Evolutionary conservation across 2,888 invertebrate genomes (phyloP), one percentile per base, ranked within the genome.

Genomic region (Omphaloscelis lunosa): DNA sequence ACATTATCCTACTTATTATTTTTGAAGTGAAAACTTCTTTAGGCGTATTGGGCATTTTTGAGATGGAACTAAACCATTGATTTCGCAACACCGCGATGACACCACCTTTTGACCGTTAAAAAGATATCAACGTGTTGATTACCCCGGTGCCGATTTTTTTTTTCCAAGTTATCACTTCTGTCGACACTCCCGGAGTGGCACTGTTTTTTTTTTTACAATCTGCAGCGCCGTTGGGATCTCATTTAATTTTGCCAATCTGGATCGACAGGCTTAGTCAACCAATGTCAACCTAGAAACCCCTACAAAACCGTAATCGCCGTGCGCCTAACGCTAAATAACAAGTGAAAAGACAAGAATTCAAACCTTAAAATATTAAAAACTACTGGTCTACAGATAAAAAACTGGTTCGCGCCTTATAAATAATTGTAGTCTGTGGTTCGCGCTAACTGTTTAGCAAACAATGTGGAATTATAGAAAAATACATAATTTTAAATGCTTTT

Each of bases 401-500:
- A 76, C 6, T 45, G 0, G 2, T 71, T 61, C 9, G 34, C 34
- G 39, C 6, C 34, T 34, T 34, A 34, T 3, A 34, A 34, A 34
- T 34, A 34, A 34, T 34, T 34, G 34, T 48, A 17, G 15, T 15
- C 45, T 45, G 45, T 48, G 17, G 48, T 34, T 34, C 34, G 34
- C 51, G 51, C 29, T 58, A 74, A 56, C 68, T 84, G 80, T 76
- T 72, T 79, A 66, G 1, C 56, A 62, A 68, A 71, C 77, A 77
- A 67, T 69, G 29, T 75, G 56, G 59, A 68, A 27, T 71, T 72
- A 39, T 2, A 53, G 17, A 58, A 69, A 58, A 72, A 58, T 5
- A 62, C 4, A 0, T 65, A 29, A 65, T 27, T 67, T 53, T 78
- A 53, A 62, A 78, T 75, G 72, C 65, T 70, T 75, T 61, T 15